Evolutionary conservation across 2,113 vertebrate species (phyloP), one percentile per base, ranked within the genome.

Genomic region (Rhegmatorhina hoffmannsi): DNA sequence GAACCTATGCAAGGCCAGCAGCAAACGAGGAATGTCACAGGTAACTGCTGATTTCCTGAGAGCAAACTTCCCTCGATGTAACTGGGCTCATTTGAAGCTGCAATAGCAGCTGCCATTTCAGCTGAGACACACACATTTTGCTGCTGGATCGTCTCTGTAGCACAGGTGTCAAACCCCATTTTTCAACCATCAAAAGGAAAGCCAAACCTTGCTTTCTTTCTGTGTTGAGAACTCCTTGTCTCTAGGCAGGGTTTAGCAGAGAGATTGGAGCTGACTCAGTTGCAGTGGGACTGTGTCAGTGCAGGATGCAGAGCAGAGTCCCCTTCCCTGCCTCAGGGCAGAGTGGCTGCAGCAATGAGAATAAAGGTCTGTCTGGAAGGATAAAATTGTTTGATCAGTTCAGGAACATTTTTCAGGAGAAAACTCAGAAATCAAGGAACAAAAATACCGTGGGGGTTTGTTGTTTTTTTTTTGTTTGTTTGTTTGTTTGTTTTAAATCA

Each of bases 41-140:
- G 11, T 11, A 34, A 13, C 4, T 10, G 58, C 7, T 34, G 7
- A 53, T 55, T 44, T 46, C 60, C 24, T 1, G 13, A 36, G 9
- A 13, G 10, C 49, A 50, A 44, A 15, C 28, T 17, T 40, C 7
- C 4, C 25, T 6, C 1, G 7, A 6, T 1, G 20, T 6, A 69
- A 50, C 64, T 1, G 2, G 38, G 40, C 50, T 47, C 9, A 0
- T 2, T 7, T 4, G 64, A 55, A 47, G 2, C n/a, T 59, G 24
- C 52, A 24, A 2, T 0, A 66, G 59, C 49, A 59, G 49, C 59
- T 63, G 46, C 28, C 21, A 7, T 6, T n/a, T 13, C 38, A 49
- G 81, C 76, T 60, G 72, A 47, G 64, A 58, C 9, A 60, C 31
- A 17, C 25, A 8, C 21, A 7, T 8, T 66, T 23, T 18, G 7